phyloP scores from a whole-genome alignment of 1,140 invertebrate species.

The Saccostrea cuccullata region DNA sequence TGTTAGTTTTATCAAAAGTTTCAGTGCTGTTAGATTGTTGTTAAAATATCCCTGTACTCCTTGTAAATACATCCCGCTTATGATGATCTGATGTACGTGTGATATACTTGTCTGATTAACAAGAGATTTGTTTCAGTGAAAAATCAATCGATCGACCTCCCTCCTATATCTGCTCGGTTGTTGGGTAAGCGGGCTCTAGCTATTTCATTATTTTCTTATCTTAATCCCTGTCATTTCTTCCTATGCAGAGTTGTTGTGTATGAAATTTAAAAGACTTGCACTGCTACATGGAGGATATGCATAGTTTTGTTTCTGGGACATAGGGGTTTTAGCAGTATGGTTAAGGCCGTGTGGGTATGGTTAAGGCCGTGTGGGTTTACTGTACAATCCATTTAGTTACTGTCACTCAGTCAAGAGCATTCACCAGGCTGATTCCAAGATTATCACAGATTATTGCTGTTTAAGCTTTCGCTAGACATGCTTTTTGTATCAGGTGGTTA shows the following conservation, averaged over 20 bases:
- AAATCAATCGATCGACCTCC: slow-evolving; percentile 9
- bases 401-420: neutral
- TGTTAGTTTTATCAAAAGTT: slow-evolving; percentile 16
- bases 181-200: neutral
- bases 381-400: neutral
- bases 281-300: neutral
- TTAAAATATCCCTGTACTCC: slow-evolving; percentile 1
- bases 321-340: neutral
- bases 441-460: neutral
- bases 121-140: slow-evolving; percentile 33
- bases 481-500: neutral
- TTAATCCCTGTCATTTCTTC: slow-evolving; percentile 13
- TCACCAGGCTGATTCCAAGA: slow-evolving; percentile 4
- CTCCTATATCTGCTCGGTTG: neutral
- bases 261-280: slow-evolving; percentile 22
- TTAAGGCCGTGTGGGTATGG: neutral
- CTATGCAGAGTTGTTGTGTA: neutral
- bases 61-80: neutral
- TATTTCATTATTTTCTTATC: slow-evolving; percentile 37
- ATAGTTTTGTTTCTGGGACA: neutral
- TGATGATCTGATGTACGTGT: neutral
- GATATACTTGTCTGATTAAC: slow-evolving; percentile 15
- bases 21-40: slow-evolving; percentile 7
- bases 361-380: neutral
- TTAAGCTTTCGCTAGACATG: neutral